phyloP scores from a whole-genome alignment of 2,113 vertebrate species.

The Aspiorhynchus laticeps region DNA sequence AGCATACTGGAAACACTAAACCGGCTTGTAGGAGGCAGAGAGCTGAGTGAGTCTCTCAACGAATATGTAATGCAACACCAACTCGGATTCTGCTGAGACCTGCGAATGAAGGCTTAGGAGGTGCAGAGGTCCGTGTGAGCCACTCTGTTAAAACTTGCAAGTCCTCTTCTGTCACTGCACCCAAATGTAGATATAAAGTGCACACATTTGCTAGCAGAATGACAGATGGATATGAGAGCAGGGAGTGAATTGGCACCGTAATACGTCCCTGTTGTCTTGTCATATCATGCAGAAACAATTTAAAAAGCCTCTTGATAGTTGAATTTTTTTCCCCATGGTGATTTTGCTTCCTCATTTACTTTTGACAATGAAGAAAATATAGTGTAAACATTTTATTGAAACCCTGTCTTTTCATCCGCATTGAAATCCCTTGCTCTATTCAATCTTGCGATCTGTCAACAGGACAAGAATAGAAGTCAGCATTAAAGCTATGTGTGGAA shows the following conservation, averaged over 20 bases:
- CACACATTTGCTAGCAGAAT: neutral
- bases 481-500: neutral
- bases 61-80: conserved; percentile 70
- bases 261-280: neutral
- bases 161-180: neutral
- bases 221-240: neutral
- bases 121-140: neutral
- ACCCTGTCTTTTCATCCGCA: neutral
- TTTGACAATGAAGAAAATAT: neutral
- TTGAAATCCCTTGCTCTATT: neutral
- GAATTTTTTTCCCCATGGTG: neutral
- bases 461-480: neutral
- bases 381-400: neutral
- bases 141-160: conserved; percentile 17
- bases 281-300: neutral
- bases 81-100: conserved; percentile 69
- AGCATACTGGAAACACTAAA: conserved; percentile 60
- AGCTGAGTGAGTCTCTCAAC: conserved; percentile 55
- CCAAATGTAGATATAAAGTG: neutral
- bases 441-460: neutral
- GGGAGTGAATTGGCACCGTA: neutral
- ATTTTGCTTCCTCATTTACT: neutral
- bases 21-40: conserved; percentile 49
- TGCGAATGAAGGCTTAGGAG: conserved; percentile 52
- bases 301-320: neutral